Conservation (phyloP, 2,797 vertebrate genomes). For the Hyperoplus lanceolatus region DNA sequence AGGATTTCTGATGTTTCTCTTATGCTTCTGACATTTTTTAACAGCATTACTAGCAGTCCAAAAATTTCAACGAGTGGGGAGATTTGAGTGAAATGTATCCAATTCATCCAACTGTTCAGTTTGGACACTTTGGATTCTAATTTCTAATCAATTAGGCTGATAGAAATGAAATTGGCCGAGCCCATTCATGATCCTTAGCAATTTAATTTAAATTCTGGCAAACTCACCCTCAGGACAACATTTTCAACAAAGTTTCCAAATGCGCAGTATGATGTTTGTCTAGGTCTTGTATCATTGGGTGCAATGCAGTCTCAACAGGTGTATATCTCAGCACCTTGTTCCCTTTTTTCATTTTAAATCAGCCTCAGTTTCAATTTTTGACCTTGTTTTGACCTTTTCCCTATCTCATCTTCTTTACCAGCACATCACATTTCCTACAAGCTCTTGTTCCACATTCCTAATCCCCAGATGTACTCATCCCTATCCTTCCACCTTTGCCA, state of each 20-base stretch:
- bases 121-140: not conserved
- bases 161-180: not conserved
- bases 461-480: constrained; percentile 29
- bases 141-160: not conserved
- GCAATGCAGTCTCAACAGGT: not conserved
- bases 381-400: not conserved
- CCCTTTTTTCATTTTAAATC: not conserved
- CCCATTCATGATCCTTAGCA: not conserved
- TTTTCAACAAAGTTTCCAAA: not conserved
- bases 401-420: constrained; percentile 10
- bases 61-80: not conserved
- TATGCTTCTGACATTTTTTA: not conserved
- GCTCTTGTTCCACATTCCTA: constrained; percentile 43
- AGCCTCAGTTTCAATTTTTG: constrained; percentile 1
- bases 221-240: not conserved
- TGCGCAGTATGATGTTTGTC: not conserved
- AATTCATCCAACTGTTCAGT: not conserved
- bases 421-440: constrained; percentile 19
- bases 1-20: not conserved
- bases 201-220: not conserved
- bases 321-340: not conserved
- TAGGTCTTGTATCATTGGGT: not conserved
- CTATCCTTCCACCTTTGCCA: constrained; percentile 25
- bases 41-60: not conserved
- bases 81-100: not conserved